Percentiles rank a stretch among this genome's conserved stretches.
These are phyloP conservation scores for Ceratitis capitata DNA, from an alignment of 1,140 invertebrate species.

Conservation along the genomic window DNA sequence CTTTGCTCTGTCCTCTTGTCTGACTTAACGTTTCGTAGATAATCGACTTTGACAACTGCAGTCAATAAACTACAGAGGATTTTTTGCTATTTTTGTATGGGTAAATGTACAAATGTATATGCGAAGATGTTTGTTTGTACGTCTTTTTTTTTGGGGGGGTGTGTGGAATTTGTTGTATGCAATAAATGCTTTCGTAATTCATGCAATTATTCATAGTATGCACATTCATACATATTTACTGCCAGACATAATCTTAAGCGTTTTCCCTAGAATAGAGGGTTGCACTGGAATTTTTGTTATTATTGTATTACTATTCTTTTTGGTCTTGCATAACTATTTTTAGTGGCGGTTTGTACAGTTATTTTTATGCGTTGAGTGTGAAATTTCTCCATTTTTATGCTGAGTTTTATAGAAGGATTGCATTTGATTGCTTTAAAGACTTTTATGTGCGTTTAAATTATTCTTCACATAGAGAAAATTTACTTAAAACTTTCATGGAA, in stretches of 20 bases:
- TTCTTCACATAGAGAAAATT: too few relatives aligned
- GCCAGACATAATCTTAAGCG: not conserved
- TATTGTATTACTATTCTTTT: not conserved
- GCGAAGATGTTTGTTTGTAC: not conserved
- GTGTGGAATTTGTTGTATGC: constrained; percentile 48
- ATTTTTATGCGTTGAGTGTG: not conserved
- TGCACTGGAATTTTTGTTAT: not conserved
- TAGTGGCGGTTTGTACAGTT: not conserved
- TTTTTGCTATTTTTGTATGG: not conserved
- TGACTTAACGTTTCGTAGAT: not conserved
- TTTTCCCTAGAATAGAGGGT: not conserved
- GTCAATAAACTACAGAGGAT: constrained; percentile 7
- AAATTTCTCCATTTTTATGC: not conserved
- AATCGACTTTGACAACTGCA: constrained; percentile 20
- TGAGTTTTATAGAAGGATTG: not conserved
- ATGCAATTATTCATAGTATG: constrained; percentile 44
- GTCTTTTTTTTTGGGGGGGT: not conserved
- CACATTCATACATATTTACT: not conserved
- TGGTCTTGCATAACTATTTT: too few relatives aligned
- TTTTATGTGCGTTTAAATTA: not conserved
- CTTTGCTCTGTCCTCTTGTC: not conserved
- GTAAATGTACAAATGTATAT: not conserved
- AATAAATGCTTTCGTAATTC: constrained; percentile 45
- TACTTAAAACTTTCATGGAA: too few relatives aligned
- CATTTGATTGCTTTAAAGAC: not conserved